A percentile compares a stretch with the other conserved stretches of the same genome.
Conservation (phyloP, 2,797 vertebrate species). For the Microhierax caerulescens region DNA sequence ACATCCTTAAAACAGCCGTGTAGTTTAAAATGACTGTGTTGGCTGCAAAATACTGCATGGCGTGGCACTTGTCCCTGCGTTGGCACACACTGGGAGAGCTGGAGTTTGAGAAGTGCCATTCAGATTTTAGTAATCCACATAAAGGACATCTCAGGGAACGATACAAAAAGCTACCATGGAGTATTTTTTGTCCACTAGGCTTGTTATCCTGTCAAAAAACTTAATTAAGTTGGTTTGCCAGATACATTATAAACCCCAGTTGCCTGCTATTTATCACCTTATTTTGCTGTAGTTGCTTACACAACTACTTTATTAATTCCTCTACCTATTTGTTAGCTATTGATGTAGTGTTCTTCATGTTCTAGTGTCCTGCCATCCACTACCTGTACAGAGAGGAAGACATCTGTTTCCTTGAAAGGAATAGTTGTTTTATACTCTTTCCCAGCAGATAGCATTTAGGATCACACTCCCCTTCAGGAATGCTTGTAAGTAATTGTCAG, state of each 20-base stretch:
- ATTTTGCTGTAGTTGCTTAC: not conserved
- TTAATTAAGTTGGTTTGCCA: slow-evolving; percentile 27
- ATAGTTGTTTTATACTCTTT: not conserved
- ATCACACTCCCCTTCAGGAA: not conserved
- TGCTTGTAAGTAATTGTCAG: not conserved
- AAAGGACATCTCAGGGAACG: not conserved
- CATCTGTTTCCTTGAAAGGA: not conserved
- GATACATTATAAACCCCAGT: slow-evolving; percentile 11
- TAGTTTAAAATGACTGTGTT: not conserved
- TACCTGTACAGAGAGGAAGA: not conserved
- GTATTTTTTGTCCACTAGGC: slow-evolving; percentile 6
- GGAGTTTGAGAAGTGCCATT: not conserved
- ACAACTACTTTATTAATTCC: slow-evolving; percentile 18
- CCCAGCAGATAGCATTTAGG: not conserved
- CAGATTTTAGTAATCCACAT: not conserved
- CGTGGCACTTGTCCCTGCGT: not conserved
- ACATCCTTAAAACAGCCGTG: not conserved
- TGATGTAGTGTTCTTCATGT: not conserved
- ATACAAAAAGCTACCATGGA: not conserved
- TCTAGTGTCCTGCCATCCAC: not conserved
- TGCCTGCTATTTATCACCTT: slow-evolving; percentile 38
- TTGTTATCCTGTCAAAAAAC: slow-evolving; percentile 15
- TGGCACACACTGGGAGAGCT: not conserved
- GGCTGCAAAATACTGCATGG: not conserved
- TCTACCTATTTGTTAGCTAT: not conserved